Evolutionary conservation across 92 coral and sea anemone species (phyloP), one percentile per base, ranked within the genome.

Genomic region (Epizoanthus ramosus): DNA sequence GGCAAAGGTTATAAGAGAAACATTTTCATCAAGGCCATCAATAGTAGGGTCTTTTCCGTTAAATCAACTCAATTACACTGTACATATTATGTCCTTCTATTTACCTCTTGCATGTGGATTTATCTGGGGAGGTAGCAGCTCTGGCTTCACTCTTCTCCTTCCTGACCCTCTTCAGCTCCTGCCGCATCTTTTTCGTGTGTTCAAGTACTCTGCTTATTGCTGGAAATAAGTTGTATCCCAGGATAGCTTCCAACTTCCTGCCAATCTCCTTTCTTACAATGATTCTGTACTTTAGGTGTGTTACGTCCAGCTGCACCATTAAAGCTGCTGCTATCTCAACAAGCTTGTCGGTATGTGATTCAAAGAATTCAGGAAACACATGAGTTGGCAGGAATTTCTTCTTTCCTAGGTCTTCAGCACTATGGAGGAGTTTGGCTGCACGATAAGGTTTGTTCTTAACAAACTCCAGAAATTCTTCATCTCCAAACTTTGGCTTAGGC

Each of bases 191-290:
- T 35, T 15, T 75, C 39, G 54, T 75, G 17, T 33, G 10, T 19
- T 50, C 18, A 0, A 60, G 35, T 22, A 75, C 81, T 35, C 61
- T 75, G 12, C 81, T 54, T 53, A 75, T 17, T n/a, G 81, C 15
- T 75, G 81, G 81, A 75, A 75, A 75, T 37, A 75, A 37, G 57
- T 75, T 75, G 66, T 75, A 75, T 21, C 81, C 81, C 28, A 75
- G 24, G 61, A 75, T 35, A 58, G 68, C 33, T 33, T 75, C 47
- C 56, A 75, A n/a, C 17, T 75, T 75, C 41, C 68, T 17, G 57
- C 81, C 81, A 75, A 75, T n/a, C n/a, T 75, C 81, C 45, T 75
- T 75, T 68, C 81, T 75, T 50, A 75, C 58, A 35, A 58, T 45
- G 18, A 33, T 54, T 57, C 65, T 21, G 41, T 75, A 75, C 63